These are phyloP conservation scores for Calliopum simillimum DNA, from an alignment of 2,888 invertebrate species.

Conservation along the genomic window DNA sequence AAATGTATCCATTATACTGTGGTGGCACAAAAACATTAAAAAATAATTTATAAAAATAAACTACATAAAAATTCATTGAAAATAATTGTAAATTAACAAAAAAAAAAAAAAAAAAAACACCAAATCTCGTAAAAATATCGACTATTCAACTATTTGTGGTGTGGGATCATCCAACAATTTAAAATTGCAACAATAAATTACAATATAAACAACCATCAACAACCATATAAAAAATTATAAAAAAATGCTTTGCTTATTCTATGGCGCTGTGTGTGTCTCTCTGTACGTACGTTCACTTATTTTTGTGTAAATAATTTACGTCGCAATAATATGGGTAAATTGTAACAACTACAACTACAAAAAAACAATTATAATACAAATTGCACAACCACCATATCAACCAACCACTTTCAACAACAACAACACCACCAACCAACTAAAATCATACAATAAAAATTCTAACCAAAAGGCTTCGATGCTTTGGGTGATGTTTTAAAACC, in stretches of 20 bases:
- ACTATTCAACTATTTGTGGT: not conserved
- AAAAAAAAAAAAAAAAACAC: conserved; percentile 19
- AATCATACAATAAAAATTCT: too few species aligned
- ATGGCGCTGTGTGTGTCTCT: not conserved
- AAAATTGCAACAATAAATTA: conserved; percentile 4
- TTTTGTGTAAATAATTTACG: conserved; percentile 21
- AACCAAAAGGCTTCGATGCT: conserved; percentile 78
- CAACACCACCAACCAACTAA: conserved; percentile 41
- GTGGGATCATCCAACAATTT: not conserved
- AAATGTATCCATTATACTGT: conserved; percentile 49
- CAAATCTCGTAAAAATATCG: conserved; percentile 8
- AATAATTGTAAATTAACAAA: conserved; percentile 17
- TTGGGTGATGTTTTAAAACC: conserved; percentile 80
- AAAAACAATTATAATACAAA: conserved; percentile 13
- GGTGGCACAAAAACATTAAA: conserved; percentile 61
- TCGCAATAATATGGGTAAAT: conserved; percentile 15
- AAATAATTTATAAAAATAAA: conserved; percentile 34
- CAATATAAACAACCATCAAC: conserved; percentile 1
- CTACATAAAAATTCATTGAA: not conserved
- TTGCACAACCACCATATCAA: conserved; percentile 16
- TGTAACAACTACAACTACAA: conserved; percentile 17
- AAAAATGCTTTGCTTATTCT: not conserved
- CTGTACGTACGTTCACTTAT: conserved; percentile 15
- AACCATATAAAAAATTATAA: conserved; percentile 11
- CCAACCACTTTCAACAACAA: conserved; percentile 27